These are phyloP conservation scores for Steinernema khuongi DNA, from an alignment of 1,140 invertebrate species.

Conservation along the genomic window DNA sequence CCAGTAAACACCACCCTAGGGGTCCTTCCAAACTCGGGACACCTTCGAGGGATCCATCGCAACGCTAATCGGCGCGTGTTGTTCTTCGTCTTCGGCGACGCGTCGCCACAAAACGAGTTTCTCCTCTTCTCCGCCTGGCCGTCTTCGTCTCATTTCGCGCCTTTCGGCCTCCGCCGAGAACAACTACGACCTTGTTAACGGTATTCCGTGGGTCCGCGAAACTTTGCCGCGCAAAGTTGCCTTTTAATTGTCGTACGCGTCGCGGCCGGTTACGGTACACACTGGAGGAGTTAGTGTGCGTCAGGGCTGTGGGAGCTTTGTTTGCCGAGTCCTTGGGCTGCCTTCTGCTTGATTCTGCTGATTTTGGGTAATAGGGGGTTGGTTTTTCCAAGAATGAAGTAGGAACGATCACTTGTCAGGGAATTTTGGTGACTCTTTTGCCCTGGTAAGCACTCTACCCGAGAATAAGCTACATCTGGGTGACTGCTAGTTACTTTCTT, in stretches of 20 bases:
- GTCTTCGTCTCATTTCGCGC: slow-evolving; percentile 8
- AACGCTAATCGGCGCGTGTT: neutral
- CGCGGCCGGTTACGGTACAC: too few relatives aligned
- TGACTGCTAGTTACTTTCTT: too few relatives aligned
- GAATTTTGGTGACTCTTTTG: too few relatives aligned
- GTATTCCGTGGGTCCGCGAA: slow-evolving; percentile 3
- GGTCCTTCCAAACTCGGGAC: too few relatives aligned
- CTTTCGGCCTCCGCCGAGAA: slow-evolving; percentile 11
- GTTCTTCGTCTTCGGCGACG: neutral
- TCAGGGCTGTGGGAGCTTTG: neutral
- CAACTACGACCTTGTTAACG: slow-evolving; percentile 14
- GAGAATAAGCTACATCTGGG: too few relatives aligned
- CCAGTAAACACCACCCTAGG: neutral
- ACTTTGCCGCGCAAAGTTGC: slow-evolving; percentile 13
- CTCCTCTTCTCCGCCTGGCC: neutral
- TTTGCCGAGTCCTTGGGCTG: neutral
- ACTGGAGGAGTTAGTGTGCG: neutral
- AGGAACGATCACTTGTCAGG: too few relatives aligned
- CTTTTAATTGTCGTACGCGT: neutral
- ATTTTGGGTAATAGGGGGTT: too few relatives aligned
- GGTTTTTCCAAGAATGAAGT: too few relatives aligned
- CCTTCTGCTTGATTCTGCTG: too few relatives aligned
- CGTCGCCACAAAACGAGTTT: slow-evolving; percentile 10
- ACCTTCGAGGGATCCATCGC: too few relatives aligned
- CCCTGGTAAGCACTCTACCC: too few relatives aligned